A percentile compares a stretch with the other conserved stretches of the same genome.
Conservation (phyloP, 2,113 vertebrate species). For the Notechis scutatus region DNA sequence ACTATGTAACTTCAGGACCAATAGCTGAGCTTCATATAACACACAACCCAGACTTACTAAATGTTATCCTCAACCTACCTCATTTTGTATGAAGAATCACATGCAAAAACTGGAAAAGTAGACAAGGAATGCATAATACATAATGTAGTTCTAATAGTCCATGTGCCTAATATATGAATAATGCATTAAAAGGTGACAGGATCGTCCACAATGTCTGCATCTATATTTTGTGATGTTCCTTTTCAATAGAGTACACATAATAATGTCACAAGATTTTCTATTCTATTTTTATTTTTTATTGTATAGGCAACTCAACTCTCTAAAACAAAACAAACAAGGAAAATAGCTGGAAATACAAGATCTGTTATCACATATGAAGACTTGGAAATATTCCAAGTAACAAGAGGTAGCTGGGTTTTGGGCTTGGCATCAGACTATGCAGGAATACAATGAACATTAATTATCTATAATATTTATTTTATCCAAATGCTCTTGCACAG, state of each 20-base stretch:
- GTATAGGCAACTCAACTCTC: background rate
- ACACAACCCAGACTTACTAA: background rate
- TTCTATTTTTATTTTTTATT: background rate
- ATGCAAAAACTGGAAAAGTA: background rate
- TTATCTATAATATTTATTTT: background rate
- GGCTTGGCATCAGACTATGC: background rate
- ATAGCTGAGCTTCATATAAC: background rate
- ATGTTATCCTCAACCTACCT: background rate
- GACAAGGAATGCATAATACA: background rate
- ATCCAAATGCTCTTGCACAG: background rate
- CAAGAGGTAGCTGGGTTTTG: background rate
- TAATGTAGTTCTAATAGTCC: background rate
- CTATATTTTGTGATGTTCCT: background rate
- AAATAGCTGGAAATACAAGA: background rate
- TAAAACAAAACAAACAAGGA: background rate
- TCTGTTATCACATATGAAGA: conserved; percentile 1
- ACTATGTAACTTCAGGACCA: background rate
- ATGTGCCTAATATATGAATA: background rate
- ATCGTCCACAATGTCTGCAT: background rate
- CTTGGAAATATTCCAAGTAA: conserved; percentile 4
- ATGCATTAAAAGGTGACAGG: background rate
- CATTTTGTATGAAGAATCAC: background rate
- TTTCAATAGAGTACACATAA: background rate
- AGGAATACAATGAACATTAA: background rate
- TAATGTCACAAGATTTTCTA: background rate